phyloP scores from a whole-genome alignment of 2,888 invertebrate genomes.

The Chesias legatella region DNA sequence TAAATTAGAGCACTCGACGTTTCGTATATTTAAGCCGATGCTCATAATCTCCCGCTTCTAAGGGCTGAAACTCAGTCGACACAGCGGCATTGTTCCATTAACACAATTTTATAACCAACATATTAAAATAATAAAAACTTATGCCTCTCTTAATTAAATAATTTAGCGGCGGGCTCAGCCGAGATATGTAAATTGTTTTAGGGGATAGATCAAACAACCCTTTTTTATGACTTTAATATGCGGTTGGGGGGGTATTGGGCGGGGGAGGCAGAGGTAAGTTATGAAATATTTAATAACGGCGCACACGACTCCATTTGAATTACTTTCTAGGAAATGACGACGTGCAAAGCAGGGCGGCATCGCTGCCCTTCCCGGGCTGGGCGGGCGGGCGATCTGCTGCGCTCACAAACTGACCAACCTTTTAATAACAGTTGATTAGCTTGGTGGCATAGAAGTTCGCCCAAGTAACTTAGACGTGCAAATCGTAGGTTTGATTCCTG shows the following conservation, averaged over 20 bases:
- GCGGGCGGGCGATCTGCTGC: no score
- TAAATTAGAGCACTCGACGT: constrained; percentile 46
- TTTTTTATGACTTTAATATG: constrained; percentile 82
- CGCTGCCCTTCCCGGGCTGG: constrained; percentile 32
- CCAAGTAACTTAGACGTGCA: no score
- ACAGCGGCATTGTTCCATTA: constrained; percentile 71
- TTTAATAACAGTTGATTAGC: no score
- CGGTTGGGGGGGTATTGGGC: constrained; percentile 64
- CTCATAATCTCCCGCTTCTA: constrained; percentile 58
- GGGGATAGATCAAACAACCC: constrained; percentile 82
- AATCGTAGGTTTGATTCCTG: no score
- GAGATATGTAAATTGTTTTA: constrained; percentile 82
- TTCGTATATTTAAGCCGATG: constrained; percentile 52
- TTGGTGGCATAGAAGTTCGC: no score
- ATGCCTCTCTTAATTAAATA: constrained; percentile 82
- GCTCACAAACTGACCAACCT: no score
- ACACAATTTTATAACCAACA: constrained; percentile 79
- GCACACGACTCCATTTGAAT: constrained; percentile 81
- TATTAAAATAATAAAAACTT: constrained; percentile 82
- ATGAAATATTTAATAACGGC: constrained; percentile 81
- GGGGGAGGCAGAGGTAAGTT: constrained; percentile 67
- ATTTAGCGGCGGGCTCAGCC: constrained; percentile 78
- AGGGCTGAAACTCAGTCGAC: constrained; percentile 63
- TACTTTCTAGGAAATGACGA: constrained; percentile 80
- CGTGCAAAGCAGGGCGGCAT: constrained; percentile 60